Evolutionary conservation across 1,140 invertebrate genomes (phyloP), one percentile per base, ranked within the genome.

Genomic region (Aphis craccivora): DNA sequence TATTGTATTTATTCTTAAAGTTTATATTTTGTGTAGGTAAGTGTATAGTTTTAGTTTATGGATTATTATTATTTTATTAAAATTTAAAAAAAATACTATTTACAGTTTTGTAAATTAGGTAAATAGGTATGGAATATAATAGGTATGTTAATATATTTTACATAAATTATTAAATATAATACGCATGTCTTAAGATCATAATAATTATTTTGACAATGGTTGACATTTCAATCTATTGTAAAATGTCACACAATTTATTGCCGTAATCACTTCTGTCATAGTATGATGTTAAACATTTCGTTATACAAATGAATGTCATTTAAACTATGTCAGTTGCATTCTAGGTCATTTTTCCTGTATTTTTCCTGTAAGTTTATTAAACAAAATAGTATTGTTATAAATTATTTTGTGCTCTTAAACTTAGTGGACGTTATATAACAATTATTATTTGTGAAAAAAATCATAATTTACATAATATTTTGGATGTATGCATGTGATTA

Each of bases 311-410:
- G 3, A 76, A 8, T 76, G 30, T 76, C 30, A n/a, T 76, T 76
- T 76, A 76, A 76, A 76, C 60, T n/a, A n/a, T n/a, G 60, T 76
- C 60, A 76, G 60, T 76, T 76, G 30, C n/a, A 76, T 76, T 76
- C 14, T 76, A 76, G 60, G 60, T 76, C 11, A 76, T 76, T n/a
- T 76, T 76, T 76, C 60, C 30, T 76, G 14, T 76, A 76, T 76
- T n/a, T 76, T 76, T 76, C 60, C 30, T 76, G 14, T 76, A 76
- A 67, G 60, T 76, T 35, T 76, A n/a, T n/a, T 76, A 76, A 18
- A n/a, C n/a, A 76, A 76, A 76, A 67, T 51, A 76, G 18, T 35
- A 18, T 76, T 35, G 18, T 76, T 76, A n/a, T n/a, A 14, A 76
- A n/a, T n/a, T 76, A 76, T 76, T 35, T 76, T 76, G 60, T 76